Evolutionary conservation across 2,888 invertebrate genomes (phyloP), one percentile per base, ranked within the genome.

Genomic region (Clitarchus hookeri): DNA sequence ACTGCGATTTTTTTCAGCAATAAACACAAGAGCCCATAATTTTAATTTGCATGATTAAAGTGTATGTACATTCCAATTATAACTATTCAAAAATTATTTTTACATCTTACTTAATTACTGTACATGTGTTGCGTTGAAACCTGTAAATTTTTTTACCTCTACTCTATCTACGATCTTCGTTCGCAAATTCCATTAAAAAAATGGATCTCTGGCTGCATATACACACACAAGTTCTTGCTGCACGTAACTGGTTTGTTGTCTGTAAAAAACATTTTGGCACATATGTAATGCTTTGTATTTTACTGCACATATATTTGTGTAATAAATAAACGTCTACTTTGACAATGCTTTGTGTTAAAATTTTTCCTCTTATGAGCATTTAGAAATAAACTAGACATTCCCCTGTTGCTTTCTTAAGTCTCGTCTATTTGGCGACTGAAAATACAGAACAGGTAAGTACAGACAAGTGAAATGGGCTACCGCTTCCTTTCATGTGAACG

Each of bases 201-300:
- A 8, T 65, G 65, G 65, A n/a, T 16, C 8, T 2, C 8, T 65
- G 65, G 16, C 65, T 65, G 19, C 65, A 23, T 16, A 65, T 9
- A 6, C 16, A n/a, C n/a, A 65, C 65, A 65, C 65, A 65, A 19
- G 16, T 65, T n/a, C 65, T 65, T 65, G 65, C 16, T 65, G 65
- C 65, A n/a, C 65, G 16, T 19, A 19, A 65, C 19, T 65, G 19
- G 16, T 65, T 65, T 65, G 65, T 65, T 65, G 65, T 65, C 19
- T 65, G 65, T 65, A 65, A 65, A 65, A 19, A 65, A 65, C 65
- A n/a, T n/a, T 48, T 36, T 65, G 65, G 65, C 65, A 65, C 65
- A 65, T 65, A 65, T 65, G 65, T 65, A 65, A 65, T 48, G 65
- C 65, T 65, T 65, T 65, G 65, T 65, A 65, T 65, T 65, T 65